Evolutionary conservation across 2,797 vertebrate species (phyloP).

Genomic region (Scolopax bukidnonensis): DNA sequence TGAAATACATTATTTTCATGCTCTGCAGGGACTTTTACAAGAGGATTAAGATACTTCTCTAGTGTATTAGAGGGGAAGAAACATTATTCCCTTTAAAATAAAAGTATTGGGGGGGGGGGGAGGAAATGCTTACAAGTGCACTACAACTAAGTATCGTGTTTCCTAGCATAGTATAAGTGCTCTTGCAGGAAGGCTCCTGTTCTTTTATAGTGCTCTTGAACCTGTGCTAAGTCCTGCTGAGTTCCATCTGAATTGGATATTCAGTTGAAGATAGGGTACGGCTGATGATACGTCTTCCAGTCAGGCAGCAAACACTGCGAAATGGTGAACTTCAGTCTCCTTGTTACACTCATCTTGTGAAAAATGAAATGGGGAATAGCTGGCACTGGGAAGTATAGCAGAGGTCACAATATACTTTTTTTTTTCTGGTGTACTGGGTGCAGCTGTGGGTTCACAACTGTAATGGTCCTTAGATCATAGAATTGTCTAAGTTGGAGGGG

Average conservation of each 20-base stretch:
- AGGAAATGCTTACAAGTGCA: constrained; percentile 13
- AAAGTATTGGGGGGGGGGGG: constrained; percentile 15
- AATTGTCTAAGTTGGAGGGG: no score
- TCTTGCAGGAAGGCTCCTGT: neutral
- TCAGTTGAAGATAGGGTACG: neutral
- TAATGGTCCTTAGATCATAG: neutral
- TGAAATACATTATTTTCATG: neutral
- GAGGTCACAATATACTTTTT: neutral
- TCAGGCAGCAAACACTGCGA: neutral
- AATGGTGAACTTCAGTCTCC: neutral
- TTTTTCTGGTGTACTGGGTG: neutral
- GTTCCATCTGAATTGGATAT: neutral
- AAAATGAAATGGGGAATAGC: neutral
- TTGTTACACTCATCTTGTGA: neutral
- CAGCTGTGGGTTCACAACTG: neutral
- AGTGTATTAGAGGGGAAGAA: neutral
- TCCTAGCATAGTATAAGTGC: neutral
- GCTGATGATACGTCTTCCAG: neutral
- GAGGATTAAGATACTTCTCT: constrained; percentile 41
- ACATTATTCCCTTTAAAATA: constrained; percentile 37
- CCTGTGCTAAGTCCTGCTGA: neutral
- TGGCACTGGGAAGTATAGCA: neutral
- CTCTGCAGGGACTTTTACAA: constrained; percentile 32
- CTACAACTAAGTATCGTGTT: neutral
- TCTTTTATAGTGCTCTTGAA: constrained; percentile 10